Evolutionary conservation across 2,113 vertebrate genomes (phyloP).

Genomic region (Stictonetta naevosa): DNA sequence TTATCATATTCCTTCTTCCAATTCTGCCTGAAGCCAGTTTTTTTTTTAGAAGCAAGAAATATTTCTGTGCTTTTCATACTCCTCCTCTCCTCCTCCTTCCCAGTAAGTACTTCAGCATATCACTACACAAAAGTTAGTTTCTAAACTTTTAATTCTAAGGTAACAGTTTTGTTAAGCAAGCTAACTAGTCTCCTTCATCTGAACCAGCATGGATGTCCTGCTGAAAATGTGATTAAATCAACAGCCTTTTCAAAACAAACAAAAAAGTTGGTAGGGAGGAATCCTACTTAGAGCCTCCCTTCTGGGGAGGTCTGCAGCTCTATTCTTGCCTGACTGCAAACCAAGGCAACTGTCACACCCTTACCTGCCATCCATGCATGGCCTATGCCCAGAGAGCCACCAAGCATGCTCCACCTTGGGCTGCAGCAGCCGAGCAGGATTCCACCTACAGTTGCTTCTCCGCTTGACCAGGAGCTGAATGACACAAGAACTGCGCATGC

Average conservation of each 20-base stretch:
- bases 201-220: neutral
- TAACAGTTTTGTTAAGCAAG: neutral
- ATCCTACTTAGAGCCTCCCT: neutral
- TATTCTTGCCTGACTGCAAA: neutral
- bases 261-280: neutral
- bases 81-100: neutral
- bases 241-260: neutral
- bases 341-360: neutral
- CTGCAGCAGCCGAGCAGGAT: neutral
- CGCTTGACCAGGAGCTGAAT: neutral
- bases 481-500: fast-evolving
- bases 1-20: neutral
- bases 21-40: neutral
- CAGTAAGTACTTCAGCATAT: neutral
- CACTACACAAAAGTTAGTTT: neutral
- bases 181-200: neutral
- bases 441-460: neutral
- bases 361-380: neutral
- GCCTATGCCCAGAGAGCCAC: neutral
- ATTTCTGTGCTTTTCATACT: neutral
- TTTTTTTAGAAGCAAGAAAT: neutral
- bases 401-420: neutral
- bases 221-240: neutral
- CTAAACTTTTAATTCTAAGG: neutral
- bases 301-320: neutral